A percentile compares a stretch with the other conserved stretches of the same genome.
phyloP scores from a whole-genome alignment of 2,113 vertebrate species.

The Hiodon alosoides region DNA sequence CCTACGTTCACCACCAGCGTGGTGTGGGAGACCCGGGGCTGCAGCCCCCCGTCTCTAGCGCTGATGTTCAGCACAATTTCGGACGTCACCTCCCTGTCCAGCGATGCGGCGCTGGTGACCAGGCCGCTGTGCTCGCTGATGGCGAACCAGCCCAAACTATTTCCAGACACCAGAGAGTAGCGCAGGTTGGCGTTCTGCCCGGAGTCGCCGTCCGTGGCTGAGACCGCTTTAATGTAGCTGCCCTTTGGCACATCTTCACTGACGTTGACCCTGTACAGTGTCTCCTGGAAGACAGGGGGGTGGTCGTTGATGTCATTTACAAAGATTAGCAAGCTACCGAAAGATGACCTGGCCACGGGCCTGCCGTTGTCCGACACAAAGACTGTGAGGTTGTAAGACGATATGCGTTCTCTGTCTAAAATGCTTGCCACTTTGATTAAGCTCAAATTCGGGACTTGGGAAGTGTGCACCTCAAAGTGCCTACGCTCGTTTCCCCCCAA shows the following conservation, averaged over 20 bases:
- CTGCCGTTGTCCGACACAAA: slow-evolving; percentile 81
- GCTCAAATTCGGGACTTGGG: slow-evolving; percentile 88
- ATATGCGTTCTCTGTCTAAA: slow-evolving; percentile 87
- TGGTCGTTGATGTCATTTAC: slow-evolving; percentile 97
- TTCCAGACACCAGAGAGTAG: slow-evolving; percentile 91
- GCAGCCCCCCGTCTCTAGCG: slow-evolving; percentile 89
- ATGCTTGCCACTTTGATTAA: slow-evolving; percentile 92
- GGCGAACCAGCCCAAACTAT: slow-evolving; percentile 85
- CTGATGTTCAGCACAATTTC: slow-evolving; percentile 88
- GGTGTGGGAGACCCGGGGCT: slow-evolving; percentile 85
- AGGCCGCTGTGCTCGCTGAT: slow-evolving; percentile 93
- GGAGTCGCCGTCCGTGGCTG: slow-evolving; percentile 88
- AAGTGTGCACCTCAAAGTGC: slow-evolving; percentile 90
- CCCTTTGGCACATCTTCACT: slow-evolving; percentile 85
- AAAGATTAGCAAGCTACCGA: slow-evolving; percentile 90
- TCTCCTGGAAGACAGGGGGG: slow-evolving; percentile 83
- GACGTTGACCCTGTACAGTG: slow-evolving; percentile 79
- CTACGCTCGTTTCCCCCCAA: slow-evolving; percentile 89
- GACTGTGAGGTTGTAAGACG: slow-evolving; percentile 91
- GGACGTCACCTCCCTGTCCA: slow-evolving; percentile 82
- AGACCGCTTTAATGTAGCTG: slow-evolving; percentile 88
- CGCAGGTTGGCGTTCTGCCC: slow-evolving; percentile 93
- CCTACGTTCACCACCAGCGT: slow-evolving; percentile 81
- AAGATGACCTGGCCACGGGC: slow-evolving; percentile 77
- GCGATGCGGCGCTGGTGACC: slow-evolving; percentile 72